Base-by-base conservation (phyloP, 2,888 invertebrate genomes). In the Drosophila subquinaria region DNA sequence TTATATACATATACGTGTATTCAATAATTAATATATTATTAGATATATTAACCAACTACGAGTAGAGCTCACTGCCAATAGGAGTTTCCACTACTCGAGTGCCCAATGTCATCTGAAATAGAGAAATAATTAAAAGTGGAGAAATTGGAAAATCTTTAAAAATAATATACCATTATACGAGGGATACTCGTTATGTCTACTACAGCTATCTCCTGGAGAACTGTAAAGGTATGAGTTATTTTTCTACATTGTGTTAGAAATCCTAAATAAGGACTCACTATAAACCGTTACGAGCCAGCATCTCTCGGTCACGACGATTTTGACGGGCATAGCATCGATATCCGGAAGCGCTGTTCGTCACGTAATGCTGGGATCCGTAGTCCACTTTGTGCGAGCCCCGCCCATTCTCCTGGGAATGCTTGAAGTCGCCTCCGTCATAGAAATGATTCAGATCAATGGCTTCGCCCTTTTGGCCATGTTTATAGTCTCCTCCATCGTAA, bases 371-470 rank as follows among this genome's bases (percentile, higher is more conserved):
- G 3, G 48, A n/a, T 3, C 47, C 48, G 11, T 47, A 59, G 4
- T 17, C 17, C 15, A 15, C 15, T 13, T 20, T 17, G 20, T 20
- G 17, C 4, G 1, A 8, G 9, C 13, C 17, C 4, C 33, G 42
- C 27, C 40, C 3, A 53, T 40, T 36, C n/a, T 43, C 33, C 23
- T 11, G 35, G 10, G 56, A 9, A 38, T 59, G 47, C 27, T 48
- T 59, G 6, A 47, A 38, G 2, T 59, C 59, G 2, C 48, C 59
- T 4, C 59, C 47, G 9, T 59, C 59, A n/a, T 59, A 59, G 6
- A 48, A 59, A 38, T 48, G 47, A 48, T 59, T 59, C 4, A 59
- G 48, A 30, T 59, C 59, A 4, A 59, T 48, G 27, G 59, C 38
- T 38, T 27, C 38, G 4, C 1, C 6, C 5, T 36, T 47, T 4